Percentiles rank a stretch among this genome's conserved stretches.
Evolutionary conservation across 2,113 vertebrate genomes (phyloP).

Genomic region (Notarius quadriscutis): DNA sequence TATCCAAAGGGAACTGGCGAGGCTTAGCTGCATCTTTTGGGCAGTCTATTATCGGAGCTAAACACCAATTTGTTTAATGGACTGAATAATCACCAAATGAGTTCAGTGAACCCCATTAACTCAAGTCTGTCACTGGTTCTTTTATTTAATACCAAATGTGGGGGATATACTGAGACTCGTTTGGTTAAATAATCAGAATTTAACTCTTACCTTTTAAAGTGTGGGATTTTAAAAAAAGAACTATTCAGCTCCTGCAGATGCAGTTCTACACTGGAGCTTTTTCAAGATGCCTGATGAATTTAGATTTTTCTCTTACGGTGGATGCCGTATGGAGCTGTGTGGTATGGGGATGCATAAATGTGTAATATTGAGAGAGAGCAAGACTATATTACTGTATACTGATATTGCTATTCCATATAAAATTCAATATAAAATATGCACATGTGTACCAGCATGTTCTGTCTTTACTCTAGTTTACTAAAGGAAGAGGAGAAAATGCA

Average conservation of each 20-base stretch:
- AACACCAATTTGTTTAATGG: slow-evolving; percentile 34
- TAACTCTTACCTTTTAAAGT: not conserved
- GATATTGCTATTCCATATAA: not conserved
- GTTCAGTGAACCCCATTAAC: slow-evolving; percentile 8
- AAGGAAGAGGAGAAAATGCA: not conserved
- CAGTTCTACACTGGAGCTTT: not conserved
- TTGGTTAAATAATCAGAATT: not conserved
- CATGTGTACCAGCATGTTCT: not conserved
- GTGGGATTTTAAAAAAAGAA: not conserved
- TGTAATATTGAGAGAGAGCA: not conserved
- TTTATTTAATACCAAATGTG: slow-evolving; percentile 27
- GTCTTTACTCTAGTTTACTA: not conserved
- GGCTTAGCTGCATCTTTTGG: not conserved
- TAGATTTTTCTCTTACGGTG: not conserved
- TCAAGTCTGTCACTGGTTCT: slow-evolving; percentile 11
- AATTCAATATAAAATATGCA: not conserved
- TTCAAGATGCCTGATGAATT: not conserved
- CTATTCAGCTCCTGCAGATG: not conserved
- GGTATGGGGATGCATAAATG: not conserved
- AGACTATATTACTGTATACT: not conserved
- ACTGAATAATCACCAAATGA: slow-evolving; percentile 37
- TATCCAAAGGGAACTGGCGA: slow-evolving; percentile 11
- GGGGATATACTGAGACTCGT: not conserved
- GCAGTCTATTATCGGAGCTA: slow-evolving; percentile 11
- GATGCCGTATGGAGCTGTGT: not conserved